Evolutionary conservation across 2,888 invertebrate species (phyloP).

Genomic region (Mechanitis messenoides): DNA sequence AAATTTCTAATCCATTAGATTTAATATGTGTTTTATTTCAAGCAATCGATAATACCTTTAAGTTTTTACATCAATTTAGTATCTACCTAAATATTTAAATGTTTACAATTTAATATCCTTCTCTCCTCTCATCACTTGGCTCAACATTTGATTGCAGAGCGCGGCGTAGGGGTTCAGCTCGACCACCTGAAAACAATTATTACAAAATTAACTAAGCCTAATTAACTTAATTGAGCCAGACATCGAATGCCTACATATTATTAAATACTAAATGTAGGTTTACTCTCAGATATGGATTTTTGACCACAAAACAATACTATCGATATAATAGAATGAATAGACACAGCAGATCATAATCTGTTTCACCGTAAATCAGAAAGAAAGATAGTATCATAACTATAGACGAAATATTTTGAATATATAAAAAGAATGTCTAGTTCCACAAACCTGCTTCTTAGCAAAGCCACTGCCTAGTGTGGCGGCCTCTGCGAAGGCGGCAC

Average conservation of each 20-base stretch:
- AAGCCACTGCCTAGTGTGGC: slow-evolving; percentile 90
- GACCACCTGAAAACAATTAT: slow-evolving; percentile 78
- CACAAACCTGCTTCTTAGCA: slow-evolving; percentile 85
- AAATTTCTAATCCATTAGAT: slow-evolving; percentile 76
- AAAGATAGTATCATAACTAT: too few relatives aligned
- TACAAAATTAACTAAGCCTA: not conserved
- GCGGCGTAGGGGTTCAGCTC: slow-evolving; percentile 96
- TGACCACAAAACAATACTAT: too few relatives aligned
- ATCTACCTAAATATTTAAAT: not conserved
- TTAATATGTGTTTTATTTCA: slow-evolving; percentile 55
- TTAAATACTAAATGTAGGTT: too few relatives aligned
- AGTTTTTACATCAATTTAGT: too few relatives aligned
- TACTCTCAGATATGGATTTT: too few relatives aligned
- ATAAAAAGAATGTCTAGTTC: slow-evolving; percentile 3
- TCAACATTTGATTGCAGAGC: slow-evolving; percentile 95
- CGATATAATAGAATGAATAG: too few relatives aligned
- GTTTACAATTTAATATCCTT: slow-evolving; percentile 55
- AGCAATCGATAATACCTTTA: not conserved
- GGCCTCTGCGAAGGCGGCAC: slow-evolving; percentile 85
- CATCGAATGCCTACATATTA: too few relatives aligned
- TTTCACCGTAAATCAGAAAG: too few relatives aligned
- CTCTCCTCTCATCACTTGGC: slow-evolving; percentile 82
- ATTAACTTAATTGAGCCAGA: not conserved
- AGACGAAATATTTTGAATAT: too few relatives aligned
- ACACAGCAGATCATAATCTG: too few relatives aligned